Evolutionary conservation across 1,140 invertebrate genomes (phyloP).

Genomic region (Drosophila miranda): DNA sequence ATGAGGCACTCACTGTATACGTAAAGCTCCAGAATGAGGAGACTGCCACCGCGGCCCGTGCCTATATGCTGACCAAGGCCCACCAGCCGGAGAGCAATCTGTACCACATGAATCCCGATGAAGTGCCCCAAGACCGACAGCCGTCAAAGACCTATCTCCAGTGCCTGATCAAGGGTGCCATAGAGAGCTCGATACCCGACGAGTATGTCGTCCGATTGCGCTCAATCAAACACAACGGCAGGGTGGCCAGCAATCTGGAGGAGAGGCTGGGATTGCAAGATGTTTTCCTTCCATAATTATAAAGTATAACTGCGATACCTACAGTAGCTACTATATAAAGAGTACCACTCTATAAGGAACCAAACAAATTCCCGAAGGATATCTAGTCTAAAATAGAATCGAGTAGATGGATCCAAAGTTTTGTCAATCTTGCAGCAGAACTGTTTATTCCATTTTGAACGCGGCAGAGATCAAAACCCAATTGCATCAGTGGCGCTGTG

Average conservation of each 20-base stretch:
- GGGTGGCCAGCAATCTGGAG: conserved; percentile 35
- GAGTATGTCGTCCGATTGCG: conserved; percentile 53
- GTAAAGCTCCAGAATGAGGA: conserved; percentile 34
- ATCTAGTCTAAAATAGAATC: too few species aligned
- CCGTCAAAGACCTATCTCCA: conserved; percentile 74
- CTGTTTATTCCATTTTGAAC: too few species aligned
- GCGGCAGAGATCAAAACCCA: too few species aligned
- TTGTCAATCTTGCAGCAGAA: too few species aligned
- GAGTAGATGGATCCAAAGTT: too few species aligned
- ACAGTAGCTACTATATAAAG: not conserved
- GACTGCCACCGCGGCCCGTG: conserved; percentile 34
- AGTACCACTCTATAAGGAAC: too few species aligned
- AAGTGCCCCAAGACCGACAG: conserved; percentile 41
- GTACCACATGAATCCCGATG: conserved; percentile 8
- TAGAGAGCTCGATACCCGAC: conserved; percentile 62
- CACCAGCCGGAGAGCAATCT: conserved; percentile 56
- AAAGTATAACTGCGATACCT: not conserved
- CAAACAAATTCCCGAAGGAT: too few species aligned
- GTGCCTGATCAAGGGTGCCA: conserved; percentile 70
- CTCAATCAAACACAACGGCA: conserved; percentile 62
- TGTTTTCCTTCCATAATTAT: conserved; percentile 10
- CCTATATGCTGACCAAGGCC: conserved; percentile 42
- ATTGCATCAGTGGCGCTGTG: too few species aligned
- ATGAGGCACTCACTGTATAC: conserved; percentile 48
- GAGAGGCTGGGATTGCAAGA: conserved; percentile 40